These are phyloP conservation scores for Thaumatotibia leucotreta DNA, from an alignment of 1,140 invertebrate species.

Conservation along the genomic window DNA sequence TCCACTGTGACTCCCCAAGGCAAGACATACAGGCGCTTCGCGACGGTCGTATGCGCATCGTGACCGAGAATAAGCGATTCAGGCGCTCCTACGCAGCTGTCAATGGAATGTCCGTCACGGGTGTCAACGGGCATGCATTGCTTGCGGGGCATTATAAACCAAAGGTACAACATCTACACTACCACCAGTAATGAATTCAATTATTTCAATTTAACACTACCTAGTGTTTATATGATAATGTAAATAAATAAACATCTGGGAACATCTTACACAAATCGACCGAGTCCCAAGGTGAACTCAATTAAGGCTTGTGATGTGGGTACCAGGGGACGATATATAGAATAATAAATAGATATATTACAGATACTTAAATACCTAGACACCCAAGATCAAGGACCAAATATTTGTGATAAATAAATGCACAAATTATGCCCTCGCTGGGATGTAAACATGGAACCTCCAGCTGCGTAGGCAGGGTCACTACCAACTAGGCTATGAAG, in stretches of 20 bases:
- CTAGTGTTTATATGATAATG: neutral
- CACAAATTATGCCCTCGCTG: no score
- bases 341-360: no score
- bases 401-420: no score
- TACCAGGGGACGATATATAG: no score
- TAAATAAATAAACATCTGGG: neutral
- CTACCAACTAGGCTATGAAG: no score
- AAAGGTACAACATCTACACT: no score
- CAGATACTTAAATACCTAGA: neutral
- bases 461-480: no score
- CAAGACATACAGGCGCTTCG: constrained; percentile 29
- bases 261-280: no score
- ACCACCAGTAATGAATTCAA: neutral
- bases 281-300: no score
- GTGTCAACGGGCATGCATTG: constrained; percentile 37
- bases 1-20: constrained; percentile 32
- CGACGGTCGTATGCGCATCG: constrained; percentile 32
- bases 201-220: no score
- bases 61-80: constrained; percentile 25
- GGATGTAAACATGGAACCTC: no score
- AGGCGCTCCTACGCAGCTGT: constrained; percentile 27
- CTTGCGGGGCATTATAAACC: constrained; percentile 33
- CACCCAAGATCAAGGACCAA: neutral
- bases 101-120: constrained; percentile 34
- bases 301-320: no score